Evolutionary conservation across 92 coral and sea anemone genomes (phyloP).

Genomic region (Palythoa grandiflora): DNA sequence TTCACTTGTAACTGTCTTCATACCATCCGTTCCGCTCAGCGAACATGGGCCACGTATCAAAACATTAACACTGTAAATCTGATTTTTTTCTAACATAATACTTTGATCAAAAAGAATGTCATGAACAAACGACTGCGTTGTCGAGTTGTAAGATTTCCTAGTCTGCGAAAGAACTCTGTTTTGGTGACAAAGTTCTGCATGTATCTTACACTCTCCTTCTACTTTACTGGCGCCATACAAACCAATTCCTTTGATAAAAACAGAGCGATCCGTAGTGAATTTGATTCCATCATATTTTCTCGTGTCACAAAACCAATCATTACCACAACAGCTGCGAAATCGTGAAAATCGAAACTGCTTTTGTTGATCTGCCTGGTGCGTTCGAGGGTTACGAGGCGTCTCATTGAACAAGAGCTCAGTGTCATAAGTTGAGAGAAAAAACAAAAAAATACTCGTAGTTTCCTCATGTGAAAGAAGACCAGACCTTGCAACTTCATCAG

Average conservation of each 20-base stretch:
- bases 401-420: conserved; percentile 72
- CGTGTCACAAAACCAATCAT: conserved; percentile 93
- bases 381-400: conserved; percentile 73
- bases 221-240: conserved; percentile 82
- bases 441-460: conserved; percentile 29
- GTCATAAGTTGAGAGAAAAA: conserved; percentile 79
- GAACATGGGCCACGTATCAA: conserved; percentile 81
- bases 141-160: conserved; percentile 70
- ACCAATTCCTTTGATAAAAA: conserved; percentile 78
- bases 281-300: conserved; percentile 82
- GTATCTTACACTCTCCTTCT: conserved; percentile 75
- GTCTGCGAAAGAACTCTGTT: conserved; percentile 72
- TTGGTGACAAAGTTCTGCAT: conserved; percentile 69
- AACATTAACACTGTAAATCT: conserved; percentile 72
- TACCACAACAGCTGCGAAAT: conserved; percentile 89
- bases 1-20: conserved; percentile 60
- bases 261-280: conserved; percentile 73
- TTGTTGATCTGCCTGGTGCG: conserved; percentile 31
- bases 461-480: conserved; percentile 57
- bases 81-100: conserved; percentile 68
- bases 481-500: conserved; percentile 81
- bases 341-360: conserved; percentile 71
- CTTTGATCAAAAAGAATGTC: conserved; percentile 80
- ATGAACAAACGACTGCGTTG: conserved; percentile 66
- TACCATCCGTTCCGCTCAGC: conserved; percentile 86